phyloP scores from a whole-genome alignment of 2,113 vertebrate species.

The Vombatus ursinus region DNA sequence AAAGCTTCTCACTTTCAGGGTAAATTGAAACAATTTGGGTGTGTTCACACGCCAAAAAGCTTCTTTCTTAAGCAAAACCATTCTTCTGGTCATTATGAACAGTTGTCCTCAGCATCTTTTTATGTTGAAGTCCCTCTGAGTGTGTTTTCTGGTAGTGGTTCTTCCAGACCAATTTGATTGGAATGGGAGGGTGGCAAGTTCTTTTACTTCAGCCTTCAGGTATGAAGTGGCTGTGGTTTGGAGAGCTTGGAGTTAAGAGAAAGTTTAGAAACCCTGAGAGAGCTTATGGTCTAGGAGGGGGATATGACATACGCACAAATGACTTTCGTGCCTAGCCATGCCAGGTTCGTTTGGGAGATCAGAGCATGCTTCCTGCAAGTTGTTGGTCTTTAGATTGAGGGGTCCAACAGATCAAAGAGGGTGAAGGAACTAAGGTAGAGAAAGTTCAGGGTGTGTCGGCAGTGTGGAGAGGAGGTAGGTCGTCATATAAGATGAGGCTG shows the following conservation, averaged over 20 bases:
- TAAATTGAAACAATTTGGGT: slow-evolving; percentile 56
- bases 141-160: slow-evolving; percentile 62
- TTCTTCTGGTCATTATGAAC: slow-evolving; percentile 55
- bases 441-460: neutral
- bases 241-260: neutral
- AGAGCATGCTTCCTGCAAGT: neutral
- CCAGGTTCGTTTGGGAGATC: neutral
- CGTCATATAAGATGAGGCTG: neutral
- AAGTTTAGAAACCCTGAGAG: slow-evolving; percentile 8
- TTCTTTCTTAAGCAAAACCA: slow-evolving; percentile 57
- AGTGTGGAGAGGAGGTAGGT: neutral
- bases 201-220: neutral
- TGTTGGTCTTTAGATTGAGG: neutral
- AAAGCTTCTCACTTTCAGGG: slow-evolving; percentile 35
- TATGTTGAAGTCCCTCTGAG: slow-evolving; percentile 57
- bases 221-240: neutral
- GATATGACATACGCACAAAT: neutral
- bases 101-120: slow-evolving; percentile 56
- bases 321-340: neutral
- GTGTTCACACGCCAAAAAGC: slow-evolving; percentile 42
- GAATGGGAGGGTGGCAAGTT: slow-evolving; percentile 48
- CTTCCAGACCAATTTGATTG: slow-evolving; percentile 47
- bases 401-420: neutral
- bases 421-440: neutral
- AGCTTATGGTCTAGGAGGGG: slow-evolving; percentile 38